A percentile compares a stretch with the other conserved stretches of the same genome.
Conservation (phyloP, 2,797 vertebrate species). For the Hyperoplus lanceolatus region DNA sequence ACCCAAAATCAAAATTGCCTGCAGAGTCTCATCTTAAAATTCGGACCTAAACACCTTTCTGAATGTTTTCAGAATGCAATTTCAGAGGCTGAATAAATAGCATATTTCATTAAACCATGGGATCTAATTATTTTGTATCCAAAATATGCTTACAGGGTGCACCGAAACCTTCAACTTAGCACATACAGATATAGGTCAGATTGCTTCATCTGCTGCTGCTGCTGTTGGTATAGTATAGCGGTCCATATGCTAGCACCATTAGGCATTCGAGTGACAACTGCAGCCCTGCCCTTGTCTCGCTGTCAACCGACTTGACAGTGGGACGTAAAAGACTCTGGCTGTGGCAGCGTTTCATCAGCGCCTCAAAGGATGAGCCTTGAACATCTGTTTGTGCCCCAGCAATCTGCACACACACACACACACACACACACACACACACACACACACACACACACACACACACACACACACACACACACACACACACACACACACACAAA, state of each 20-base stretch:
- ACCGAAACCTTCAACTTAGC: constrained; percentile 7
- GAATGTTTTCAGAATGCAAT: neutral
- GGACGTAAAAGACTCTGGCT: constrained; percentile 59
- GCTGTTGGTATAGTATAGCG: neutral
- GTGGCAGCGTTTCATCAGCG: constrained; percentile 70
- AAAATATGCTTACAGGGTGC: neutral
- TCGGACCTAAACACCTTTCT: neutral
- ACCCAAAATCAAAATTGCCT: too few species aligned
- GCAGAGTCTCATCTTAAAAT: neutral
- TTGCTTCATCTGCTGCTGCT: constrained; percentile 16
- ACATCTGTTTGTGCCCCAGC: constrained; percentile 77
- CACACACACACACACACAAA: constrained; percentile 1
- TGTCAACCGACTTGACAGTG: constrained; percentile 65
- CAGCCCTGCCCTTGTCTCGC: constrained; percentile 63
- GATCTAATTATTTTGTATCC: neutral
- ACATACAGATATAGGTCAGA: constrained; percentile 49
- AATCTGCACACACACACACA: constrained; percentile 42
- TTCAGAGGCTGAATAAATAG: neutral
- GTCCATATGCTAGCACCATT: constrained; percentile 19
- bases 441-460: neutral
- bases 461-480: constrained; percentile 10
- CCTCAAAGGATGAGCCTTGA: constrained; percentile 76
- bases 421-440: constrained; percentile 7
- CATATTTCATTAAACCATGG: neutral
- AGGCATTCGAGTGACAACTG: constrained; percentile 30